Evolutionary conservation across 2,797 vertebrate genomes (phyloP).

Genomic region (Cetoscarus ocellatus): DNA sequence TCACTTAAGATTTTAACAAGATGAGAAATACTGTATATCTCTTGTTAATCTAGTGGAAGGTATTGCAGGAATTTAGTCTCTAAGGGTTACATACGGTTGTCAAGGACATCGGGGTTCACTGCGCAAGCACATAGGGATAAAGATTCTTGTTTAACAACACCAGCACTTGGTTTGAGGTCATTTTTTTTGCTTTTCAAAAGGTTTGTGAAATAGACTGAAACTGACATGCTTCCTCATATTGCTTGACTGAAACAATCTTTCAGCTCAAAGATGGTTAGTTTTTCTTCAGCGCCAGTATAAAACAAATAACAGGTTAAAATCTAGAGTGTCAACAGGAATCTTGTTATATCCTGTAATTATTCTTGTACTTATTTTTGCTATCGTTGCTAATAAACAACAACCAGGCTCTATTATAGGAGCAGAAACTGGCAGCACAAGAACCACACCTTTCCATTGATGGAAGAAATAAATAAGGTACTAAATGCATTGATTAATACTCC

Average conservation of each 20-base stretch:
- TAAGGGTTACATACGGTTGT: conserved; percentile 23
- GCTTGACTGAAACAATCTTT: no score
- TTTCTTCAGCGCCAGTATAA: no score
- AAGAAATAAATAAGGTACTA: background rate
- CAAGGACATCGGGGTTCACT: conserved; percentile 17
- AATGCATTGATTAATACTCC: background rate
- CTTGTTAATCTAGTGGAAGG: conserved; percentile 45
- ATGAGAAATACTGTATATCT: conserved; percentile 44
- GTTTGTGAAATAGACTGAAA: no score
- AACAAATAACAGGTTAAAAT: no score
- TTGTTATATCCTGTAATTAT: no score
- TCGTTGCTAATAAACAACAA: no score
- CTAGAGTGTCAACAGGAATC: no score
- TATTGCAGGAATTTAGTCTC: conserved; percentile 27
- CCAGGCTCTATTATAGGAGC: no score
- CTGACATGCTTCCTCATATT: background rate
- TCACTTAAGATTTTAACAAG: conserved; percentile 63
- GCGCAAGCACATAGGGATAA: background rate
- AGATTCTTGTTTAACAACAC: background rate
- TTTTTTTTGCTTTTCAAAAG: no score
- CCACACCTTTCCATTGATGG: background rate
- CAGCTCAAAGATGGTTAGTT: no score
- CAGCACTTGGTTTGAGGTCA: background rate
- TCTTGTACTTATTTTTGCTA: no score
- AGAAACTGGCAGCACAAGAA: no score